A percentile compares a stretch with the other conserved stretches of the same genome.
These are phyloP conservation scores for Proales similis DNA, from an alignment of 1,140 invertebrate species.

Conservation along the genomic window DNA sequence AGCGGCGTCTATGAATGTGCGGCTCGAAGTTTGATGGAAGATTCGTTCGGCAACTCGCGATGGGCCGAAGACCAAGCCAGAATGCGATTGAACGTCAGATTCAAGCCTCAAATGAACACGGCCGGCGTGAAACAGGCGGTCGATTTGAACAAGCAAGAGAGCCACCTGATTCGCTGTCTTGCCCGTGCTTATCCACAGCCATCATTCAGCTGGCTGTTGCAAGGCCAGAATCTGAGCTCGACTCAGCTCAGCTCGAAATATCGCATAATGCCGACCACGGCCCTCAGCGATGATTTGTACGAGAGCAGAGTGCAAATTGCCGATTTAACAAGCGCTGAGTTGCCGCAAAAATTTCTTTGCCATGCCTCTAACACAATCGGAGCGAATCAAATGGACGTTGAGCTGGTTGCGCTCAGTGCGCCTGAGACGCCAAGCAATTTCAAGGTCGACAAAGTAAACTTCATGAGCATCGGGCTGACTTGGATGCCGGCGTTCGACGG, in stretches of 20 bases:
- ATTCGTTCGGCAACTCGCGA: constrained; percentile 3
- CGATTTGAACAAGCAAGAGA: not conserved
- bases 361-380: not conserved
- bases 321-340: not conserved
- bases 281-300: constrained; percentile 12
- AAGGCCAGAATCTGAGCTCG: not conserved
- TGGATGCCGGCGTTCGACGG: constrained; percentile 20
- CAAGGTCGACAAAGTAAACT: not conserved
- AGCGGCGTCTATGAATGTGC: constrained; percentile 8
- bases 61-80: not conserved
- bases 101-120: not conserved
- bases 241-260: not conserved
- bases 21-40: not conserved
- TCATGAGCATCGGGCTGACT: not conserved
- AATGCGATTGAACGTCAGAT: not conserved
- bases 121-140: constrained; percentile 1
- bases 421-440: constrained; percentile 4
- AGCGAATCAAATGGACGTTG: not conserved
- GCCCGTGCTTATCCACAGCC: constrained; percentile 23
- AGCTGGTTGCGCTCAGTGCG: not conserved
- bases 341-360: constrained; percentile 11
- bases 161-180: constrained; percentile 9
- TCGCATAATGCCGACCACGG: not conserved
- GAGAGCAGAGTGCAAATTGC: not conserved
- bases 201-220: constrained; percentile 12